A percentile compares a stretch with the other conserved stretches of the same genome.
phyloP scores from a whole-genome alignment of 2,797 vertebrate genomes.

The Oceanodroma leucorhoa region DNA sequence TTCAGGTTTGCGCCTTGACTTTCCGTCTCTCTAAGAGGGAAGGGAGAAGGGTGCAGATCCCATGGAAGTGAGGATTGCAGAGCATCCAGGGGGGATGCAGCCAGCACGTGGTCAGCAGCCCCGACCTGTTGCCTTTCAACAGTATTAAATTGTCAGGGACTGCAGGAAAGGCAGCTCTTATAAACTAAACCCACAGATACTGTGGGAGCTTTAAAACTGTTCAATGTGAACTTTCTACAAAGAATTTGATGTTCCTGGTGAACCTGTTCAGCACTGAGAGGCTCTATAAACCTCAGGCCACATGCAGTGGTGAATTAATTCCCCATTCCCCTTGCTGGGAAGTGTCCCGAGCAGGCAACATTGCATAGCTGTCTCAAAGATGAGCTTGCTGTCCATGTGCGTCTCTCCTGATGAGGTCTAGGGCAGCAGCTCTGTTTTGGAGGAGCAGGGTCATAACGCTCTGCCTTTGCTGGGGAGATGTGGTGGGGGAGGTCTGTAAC shows the following conservation, averaged over 20 bases:
- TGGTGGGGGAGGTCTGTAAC: accelerated
- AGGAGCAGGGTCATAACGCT: not conserved
- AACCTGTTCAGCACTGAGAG: not conserved
- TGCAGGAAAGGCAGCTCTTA: not conserved
- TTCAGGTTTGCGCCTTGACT: not conserved
- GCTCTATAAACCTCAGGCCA: not conserved
- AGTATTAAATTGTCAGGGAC: not conserved
- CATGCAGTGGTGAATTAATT: not conserved
- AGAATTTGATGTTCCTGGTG: not conserved
- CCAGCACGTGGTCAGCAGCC: not conserved
- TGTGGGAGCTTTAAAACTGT: not conserved
- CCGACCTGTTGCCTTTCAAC: not conserved
- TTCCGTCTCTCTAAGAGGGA: not conserved
- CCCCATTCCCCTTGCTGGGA: not conserved
- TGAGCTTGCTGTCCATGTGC: accelerated
- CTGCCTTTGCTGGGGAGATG: not conserved
- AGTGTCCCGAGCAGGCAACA: not conserved
- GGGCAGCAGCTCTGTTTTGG: not conserved
- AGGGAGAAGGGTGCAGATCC: accelerated
- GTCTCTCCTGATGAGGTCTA: not conserved
- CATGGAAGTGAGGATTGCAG: accelerated
- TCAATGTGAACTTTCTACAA: not conserved
- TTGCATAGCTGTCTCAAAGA: not conserved
- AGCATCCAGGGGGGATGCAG: not conserved
- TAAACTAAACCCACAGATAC: not conserved